A percentile compares a stretch with the other conserved stretches of the same genome.
These are phyloP conservation scores for Galaxea fascicularis DNA, from an alignment of 92 coral and sea anemone species.

Conservation along the genomic window DNA sequence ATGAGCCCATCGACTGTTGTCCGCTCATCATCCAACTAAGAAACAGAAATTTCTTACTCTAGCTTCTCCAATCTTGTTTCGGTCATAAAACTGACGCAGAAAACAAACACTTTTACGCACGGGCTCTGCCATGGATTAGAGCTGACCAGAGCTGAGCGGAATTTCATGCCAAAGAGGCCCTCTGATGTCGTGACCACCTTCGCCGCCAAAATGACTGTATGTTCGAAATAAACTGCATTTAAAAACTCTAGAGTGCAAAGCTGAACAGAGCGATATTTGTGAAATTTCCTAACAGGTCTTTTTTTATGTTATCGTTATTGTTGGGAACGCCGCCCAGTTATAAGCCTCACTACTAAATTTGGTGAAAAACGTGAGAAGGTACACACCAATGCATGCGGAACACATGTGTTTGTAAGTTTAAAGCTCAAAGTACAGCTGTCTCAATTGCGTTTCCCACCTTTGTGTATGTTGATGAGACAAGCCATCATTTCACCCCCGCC, in stretches of 20 bases:
- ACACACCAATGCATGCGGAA: neutral
- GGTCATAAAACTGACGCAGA: too few relatives aligned
- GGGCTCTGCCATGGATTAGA: too few relatives aligned
- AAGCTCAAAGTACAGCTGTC: slow-evolving; percentile 17
- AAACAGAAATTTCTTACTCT: too few relatives aligned
- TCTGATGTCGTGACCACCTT: neutral
- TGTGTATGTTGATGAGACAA: neutral
- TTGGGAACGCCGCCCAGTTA: neutral
- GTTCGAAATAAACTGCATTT: too few relatives aligned
- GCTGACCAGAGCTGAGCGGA: neutral
- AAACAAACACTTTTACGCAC: too few relatives aligned
- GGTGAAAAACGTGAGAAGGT: neutral
- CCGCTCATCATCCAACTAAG: too few relatives aligned
- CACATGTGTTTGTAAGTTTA: neutral
- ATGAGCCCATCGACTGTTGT: too few relatives aligned
- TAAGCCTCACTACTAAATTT: neutral
- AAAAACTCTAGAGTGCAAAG: too few relatives aligned
- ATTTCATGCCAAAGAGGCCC: neutral
- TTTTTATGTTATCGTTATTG: neutral
- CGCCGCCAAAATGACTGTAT: neutral
- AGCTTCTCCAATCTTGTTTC: too few relatives aligned
- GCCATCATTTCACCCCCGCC: neutral
- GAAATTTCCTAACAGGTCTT: neutral
- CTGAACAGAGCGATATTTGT: too few relatives aligned
- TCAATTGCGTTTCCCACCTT: neutral